phyloP scores from a whole-genome alignment of 1,140 invertebrate genomes.

The Olivierus martensii region DNA sequence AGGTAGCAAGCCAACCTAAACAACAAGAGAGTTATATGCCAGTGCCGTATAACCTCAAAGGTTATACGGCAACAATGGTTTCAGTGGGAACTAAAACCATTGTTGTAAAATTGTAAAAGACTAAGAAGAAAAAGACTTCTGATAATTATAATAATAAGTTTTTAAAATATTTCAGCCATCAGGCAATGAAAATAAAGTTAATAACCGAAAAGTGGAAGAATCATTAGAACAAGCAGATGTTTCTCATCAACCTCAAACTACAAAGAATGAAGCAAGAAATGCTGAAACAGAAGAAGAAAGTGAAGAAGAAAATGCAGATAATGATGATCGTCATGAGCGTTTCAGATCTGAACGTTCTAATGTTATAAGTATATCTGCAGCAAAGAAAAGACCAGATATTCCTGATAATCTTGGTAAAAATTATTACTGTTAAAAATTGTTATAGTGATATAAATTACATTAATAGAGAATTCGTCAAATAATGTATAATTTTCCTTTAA shows the following conservation, averaged over 20 bases:
- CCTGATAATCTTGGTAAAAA: conserved; percentile 12
- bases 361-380: conserved; percentile 12
- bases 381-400: conserved; percentile 11
- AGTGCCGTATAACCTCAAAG: no score
- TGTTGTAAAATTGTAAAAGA: no score
- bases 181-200: background rate
- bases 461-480: no score
- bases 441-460: no score
- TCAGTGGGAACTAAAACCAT: no score
- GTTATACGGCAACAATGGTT: background rate
- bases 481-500: no score
- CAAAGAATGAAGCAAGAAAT: background rate
- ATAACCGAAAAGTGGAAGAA: background rate
- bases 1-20: no score
- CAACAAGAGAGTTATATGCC: no score
- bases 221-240: background rate
- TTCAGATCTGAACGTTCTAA: conserved; percentile 11
- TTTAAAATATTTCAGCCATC: background rate
- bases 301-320: conserved; percentile 5
- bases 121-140: no score
- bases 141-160: background rate
- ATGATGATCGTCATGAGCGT: conserved; percentile 9
- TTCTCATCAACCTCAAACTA: background rate
- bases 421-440: no score
- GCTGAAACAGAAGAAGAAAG: conserved; percentile 11